These are phyloP conservation scores for Brachyrhaphis roseni DNA, from an alignment of 2,797 vertebrate species.

Conservation along the genomic window DNA sequence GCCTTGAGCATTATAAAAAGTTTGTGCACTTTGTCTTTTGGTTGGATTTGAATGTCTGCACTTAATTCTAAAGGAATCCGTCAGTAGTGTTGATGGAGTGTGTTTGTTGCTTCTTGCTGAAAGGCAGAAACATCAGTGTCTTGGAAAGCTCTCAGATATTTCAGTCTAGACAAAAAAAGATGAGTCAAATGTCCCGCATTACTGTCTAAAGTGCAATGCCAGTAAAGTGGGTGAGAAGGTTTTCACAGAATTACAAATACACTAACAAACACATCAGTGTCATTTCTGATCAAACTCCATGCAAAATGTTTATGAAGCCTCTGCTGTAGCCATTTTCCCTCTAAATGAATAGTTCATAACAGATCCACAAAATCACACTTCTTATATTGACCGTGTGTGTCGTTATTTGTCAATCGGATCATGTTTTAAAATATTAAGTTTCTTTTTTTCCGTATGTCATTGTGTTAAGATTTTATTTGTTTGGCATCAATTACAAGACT, in stretches of 20 bases:
- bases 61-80: neutral
- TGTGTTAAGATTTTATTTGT: neutral
- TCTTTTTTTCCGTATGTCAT: neutral
- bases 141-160: neutral
- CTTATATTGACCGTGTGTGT: neutral
- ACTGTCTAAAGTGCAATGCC: neutral
- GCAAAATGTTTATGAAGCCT: neutral
- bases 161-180: slow-evolving; percentile 7
- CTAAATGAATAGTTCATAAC: neutral
- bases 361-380: neutral
- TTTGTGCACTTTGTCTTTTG: neutral
- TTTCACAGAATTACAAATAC: slow-evolving; percentile 1
- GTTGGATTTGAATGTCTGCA: neutral
- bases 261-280: neutral
- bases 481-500: neutral
- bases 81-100: neutral
- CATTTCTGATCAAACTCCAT: neutral
- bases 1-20: neutral
- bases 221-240: neutral
- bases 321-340: neutral
- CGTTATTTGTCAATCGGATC: neutral
- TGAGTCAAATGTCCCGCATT: neutral
- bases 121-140: neutral
- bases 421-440: neutral
- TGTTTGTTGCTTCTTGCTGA: neutral